Evolutionary conservation across 30 jellyfish, hydroid and myxozoan genomes (phyloP), one percentile per base, ranked within the genome.

Genomic region (Hydractinia symbiolongicarpus): DNA sequence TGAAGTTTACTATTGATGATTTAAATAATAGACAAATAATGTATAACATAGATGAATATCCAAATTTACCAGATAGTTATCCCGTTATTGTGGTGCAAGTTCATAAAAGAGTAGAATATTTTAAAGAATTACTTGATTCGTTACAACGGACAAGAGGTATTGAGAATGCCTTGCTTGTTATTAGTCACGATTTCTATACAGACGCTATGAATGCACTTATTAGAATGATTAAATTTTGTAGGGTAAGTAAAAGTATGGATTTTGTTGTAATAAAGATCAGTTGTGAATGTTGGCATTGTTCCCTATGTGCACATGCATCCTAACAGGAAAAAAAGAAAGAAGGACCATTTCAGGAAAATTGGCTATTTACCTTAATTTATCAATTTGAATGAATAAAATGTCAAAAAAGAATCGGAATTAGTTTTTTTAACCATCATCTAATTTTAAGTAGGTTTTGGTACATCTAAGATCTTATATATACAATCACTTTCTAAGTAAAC

Each of bases 121-220:
- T 92, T 53, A 87, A 72, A 11, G 91, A 92, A 54, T 77, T 92
- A 53, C 60, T 92, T 16, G 86, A 88, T 55, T 92, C 98, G 44
- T 55, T 92, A 73, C 95, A 81, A 49, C 79, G 78, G 9, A 86
- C 98, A 4, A 83, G 72, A 67, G 98, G 94, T 15, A 79, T 92
- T 7, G 88, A 87, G 60, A 78, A 86, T 74, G 72, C 78, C 11
- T 68, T 92, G 49, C 86, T 92, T 5, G 82, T 92, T 50, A 83
- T 92, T 9, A 92, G 98, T 84, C 92, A 92, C 17, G 98, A 92
- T 81, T 87, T 71, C 84, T 84, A 74, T 70, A 79, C 98, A 10
- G 96, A 92, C 75, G 86, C 81, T 10, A 74, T 92, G 40, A 80
- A 87, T 79, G 89, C 82, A 55, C 95, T 90, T 10, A 91, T 92